phyloP scores from a whole-genome alignment of 2,888 invertebrate species.

The Patella depressa region DNA sequence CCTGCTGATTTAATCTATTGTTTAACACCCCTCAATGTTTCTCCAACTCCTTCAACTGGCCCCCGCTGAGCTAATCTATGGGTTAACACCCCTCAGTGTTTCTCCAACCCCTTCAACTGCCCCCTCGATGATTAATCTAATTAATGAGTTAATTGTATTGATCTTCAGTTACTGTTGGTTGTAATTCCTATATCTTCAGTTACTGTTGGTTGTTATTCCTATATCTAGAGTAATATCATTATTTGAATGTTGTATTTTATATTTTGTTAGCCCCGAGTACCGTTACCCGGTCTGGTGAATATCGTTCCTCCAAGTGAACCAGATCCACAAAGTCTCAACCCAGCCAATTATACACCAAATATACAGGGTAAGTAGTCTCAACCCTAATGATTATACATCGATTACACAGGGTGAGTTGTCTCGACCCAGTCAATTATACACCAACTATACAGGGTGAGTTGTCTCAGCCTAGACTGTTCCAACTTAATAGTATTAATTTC shows the following conservation, averaged over 20 bases:
- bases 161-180: neutral
- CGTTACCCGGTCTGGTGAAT: slow-evolving; percentile 66
- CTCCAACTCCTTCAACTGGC: too few relatives aligned
- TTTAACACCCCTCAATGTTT: too few relatives aligned
- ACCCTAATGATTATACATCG: slow-evolving; percentile 23
- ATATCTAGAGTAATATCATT: neutral
- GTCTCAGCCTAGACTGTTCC: neutral
- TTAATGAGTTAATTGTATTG: too few relatives aligned
- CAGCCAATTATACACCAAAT: slow-evolving; percentile 28
- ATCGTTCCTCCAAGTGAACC: slow-evolving; percentile 69
- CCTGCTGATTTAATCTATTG: too few relatives aligned
- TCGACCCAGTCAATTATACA: slow-evolving; percentile 22
- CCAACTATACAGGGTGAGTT: slow-evolving; percentile 27
- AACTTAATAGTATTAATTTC: too few relatives aligned
- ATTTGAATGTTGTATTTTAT: slow-evolving; percentile 21
- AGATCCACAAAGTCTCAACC: slow-evolving; percentile 48
- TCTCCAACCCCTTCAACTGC: too few relatives aligned
- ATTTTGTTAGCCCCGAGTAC: slow-evolving; percentile 61
- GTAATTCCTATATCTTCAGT: neutral
- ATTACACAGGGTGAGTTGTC: slow-evolving; percentile 25
- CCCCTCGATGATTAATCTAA: too few relatives aligned
- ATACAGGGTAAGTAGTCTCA: slow-evolving; percentile 21
- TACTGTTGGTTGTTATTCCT: neutral
- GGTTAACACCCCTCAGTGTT: too few relatives aligned
- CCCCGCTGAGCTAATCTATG: too few relatives aligned